A percentile compares a stretch with the other conserved stretches of the same genome.
Evolutionary conservation across 2,113 vertebrate species (phyloP).

Genomic region (Cyprinus carpio): DNA sequence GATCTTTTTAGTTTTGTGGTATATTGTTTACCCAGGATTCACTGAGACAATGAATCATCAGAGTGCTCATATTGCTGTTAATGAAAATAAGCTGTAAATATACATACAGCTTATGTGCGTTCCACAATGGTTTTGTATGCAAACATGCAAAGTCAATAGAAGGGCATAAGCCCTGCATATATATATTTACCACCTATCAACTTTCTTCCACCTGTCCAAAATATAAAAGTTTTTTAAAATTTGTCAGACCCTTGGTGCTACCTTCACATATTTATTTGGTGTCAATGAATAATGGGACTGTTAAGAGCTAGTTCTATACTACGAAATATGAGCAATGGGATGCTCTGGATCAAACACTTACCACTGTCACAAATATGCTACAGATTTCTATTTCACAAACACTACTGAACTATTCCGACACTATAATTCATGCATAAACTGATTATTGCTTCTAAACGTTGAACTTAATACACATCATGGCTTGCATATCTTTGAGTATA

Average conservation of each 20-base stretch:
- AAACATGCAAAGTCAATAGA: constrained; percentile 48
- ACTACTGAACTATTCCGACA: constrained; percentile 67
- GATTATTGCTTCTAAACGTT: constrained; percentile 92
- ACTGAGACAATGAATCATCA: neutral
- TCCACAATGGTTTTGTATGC: constrained; percentile 18
- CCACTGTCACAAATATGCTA: constrained; percentile 51
- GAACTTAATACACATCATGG: constrained; percentile 88
- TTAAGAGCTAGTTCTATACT: neutral
- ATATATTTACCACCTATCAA: neutral
- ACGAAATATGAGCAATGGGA: neutral
- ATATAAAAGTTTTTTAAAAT: neutral
- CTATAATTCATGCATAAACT: constrained; percentile 85
- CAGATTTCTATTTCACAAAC: constrained; percentile 51
- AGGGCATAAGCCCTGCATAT: constrained; percentile 13
- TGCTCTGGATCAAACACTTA: constrained; percentile 23
- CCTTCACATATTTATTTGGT: constrained; percentile 38
- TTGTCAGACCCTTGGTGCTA: constrained; percentile 5
- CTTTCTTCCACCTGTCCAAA: neutral
- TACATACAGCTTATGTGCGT: constrained; percentile 34
- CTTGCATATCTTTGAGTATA: constrained; percentile 82
- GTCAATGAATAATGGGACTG: neutral
- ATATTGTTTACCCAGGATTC: neutral
- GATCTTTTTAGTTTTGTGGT: neutral
- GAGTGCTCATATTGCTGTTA: constrained; percentile 58
- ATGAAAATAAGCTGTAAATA: constrained; percentile 39